Conservation (phyloP, 1,140 invertebrate genomes). For the Bathynomus jamesi region DNA sequence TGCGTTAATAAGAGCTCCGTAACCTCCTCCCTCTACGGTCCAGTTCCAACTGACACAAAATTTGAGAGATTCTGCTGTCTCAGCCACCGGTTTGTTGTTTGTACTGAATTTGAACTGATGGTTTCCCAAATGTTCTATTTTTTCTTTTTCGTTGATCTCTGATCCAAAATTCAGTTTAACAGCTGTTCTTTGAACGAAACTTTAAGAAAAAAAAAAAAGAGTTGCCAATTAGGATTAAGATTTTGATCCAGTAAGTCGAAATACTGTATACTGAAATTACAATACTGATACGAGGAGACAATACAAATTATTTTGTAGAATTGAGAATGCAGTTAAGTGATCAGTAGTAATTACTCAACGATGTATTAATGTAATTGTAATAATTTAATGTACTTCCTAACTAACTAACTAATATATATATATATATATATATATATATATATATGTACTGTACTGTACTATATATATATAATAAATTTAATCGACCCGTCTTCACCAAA, state of each 20-base stretch:
- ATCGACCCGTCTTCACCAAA: neutral
- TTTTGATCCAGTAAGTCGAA: neutral
- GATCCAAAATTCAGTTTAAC: neutral
- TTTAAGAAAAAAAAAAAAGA: neutral
- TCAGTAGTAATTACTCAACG: too few relatives aligned
- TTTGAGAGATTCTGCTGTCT: neutral
- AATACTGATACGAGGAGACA: too few relatives aligned
- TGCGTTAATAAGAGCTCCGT: too few relatives aligned
- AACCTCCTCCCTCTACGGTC: neutral
- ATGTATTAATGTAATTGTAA: neutral
- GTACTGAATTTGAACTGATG: neutral
- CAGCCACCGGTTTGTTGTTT: neutral
- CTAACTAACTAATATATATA: neutral
- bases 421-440: slow-evolving; percentile 3
- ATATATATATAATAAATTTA: neutral
- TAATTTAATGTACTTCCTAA: neutral
- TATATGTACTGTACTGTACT: neutral
- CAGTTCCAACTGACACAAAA: neutral
- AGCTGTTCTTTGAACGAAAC: neutral
- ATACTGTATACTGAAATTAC: too few relatives aligned
- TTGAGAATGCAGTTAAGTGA: neutral
- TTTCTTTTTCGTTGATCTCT: neutral
- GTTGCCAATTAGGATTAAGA: neutral
- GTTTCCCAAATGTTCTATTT: neutral
- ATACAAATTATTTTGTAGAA: neutral